A percentile compares a stretch with the other conserved stretches of the same genome.
phyloP scores from a whole-genome alignment of 2,888 invertebrate species.

The Lasioglossum calceatum region DNA sequence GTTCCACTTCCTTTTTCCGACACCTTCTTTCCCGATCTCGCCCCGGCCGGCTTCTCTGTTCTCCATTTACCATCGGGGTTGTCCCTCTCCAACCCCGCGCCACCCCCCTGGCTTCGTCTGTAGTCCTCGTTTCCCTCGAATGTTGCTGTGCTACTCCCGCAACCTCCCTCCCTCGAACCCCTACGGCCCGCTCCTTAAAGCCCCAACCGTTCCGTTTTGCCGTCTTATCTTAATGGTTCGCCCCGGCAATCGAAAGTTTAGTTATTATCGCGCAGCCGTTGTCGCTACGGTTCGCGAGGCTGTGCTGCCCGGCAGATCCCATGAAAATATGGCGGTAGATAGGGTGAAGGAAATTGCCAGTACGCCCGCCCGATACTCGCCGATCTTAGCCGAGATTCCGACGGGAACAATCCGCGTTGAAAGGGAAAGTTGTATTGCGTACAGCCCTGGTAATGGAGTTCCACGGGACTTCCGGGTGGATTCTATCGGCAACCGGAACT shows the following conservation, averaged over 20 bases:
- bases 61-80: constrained; percentile 10
- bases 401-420: constrained; percentile 33
- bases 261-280: constrained; percentile 75
- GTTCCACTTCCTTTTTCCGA: constrained; percentile 52
- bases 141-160: not conserved
- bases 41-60: constrained; percentile 8
- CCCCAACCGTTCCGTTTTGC: constrained; percentile 51
- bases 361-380: constrained; percentile 41
- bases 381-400: constrained; percentile 28
- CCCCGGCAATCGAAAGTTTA: constrained; percentile 79
- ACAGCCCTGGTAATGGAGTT: constrained; percentile 26
- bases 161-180: not conserved
- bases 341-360: constrained; percentile 67
- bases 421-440: constrained; percentile 48
- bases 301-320: constrained; percentile 49
- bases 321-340: constrained; percentile 69
- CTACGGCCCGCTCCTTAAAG: constrained; percentile 11
- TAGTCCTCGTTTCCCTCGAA: not conserved
- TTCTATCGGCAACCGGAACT: constrained; percentile 9
- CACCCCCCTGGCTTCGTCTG: not conserved
- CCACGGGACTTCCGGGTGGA: not conserved
- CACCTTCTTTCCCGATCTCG: constrained; percentile 33
- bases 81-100: not conserved
- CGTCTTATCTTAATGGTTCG: constrained; percentile 77
- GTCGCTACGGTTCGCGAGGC: constrained; percentile 67